A percentile compares a stretch with the other conserved stretches of the same genome.
These are phyloP conservation scores for Epinephelus awoara DNA, from an alignment of 2,797 vertebrate genomes.

Conservation along the genomic window DNA sequence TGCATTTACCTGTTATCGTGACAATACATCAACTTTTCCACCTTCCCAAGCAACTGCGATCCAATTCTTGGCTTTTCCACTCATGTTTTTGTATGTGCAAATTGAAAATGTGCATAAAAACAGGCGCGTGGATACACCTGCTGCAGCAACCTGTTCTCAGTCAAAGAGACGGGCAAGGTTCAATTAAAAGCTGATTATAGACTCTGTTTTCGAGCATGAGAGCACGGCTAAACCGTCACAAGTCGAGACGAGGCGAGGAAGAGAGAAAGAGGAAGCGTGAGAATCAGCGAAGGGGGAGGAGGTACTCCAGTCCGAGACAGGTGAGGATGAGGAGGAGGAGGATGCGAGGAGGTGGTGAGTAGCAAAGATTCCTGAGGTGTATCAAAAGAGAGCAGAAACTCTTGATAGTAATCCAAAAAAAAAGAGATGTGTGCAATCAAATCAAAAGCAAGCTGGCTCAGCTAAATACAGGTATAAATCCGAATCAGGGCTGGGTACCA, in stretches of 20 bases:
- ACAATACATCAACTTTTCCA: too few species aligned
- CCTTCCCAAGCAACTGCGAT: too few species aligned
- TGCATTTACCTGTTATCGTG: too few species aligned
- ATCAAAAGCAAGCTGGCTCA: slow-evolving; percentile 82
- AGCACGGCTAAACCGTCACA: slow-evolving; percentile 23
- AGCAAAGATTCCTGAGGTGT: slow-evolving; percentile 94
- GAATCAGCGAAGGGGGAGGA: slow-evolving; percentile 50
- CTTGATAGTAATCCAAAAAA: slow-evolving; percentile 56
- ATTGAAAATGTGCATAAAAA: too few species aligned
- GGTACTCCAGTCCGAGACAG: slow-evolving; percentile 77
- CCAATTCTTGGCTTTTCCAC: too few species aligned
- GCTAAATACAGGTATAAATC: slow-evolving; percentile 80
- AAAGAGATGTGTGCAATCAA: slow-evolving; percentile 73
- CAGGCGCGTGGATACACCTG: too few species aligned
- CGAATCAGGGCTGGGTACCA: slow-evolving; percentile 68
- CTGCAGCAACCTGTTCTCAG: too few species aligned
- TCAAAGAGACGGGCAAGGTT: not conserved
- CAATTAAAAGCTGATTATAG: not conserved
- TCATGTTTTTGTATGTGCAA: too few species aligned
- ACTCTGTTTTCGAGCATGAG: not conserved
- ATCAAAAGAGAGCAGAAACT: slow-evolving; percentile 80
- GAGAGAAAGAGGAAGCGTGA: slow-evolving; percentile 22
- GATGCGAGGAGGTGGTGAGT: slow-evolving; percentile 57
- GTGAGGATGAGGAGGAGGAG: slow-evolving; percentile 43
- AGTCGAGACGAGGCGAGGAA: slow-evolving; percentile 42